These are phyloP conservation scores for Wiebesia pumilae DNA, from an alignment of 1,140 invertebrate genomes.

Conservation along the genomic window DNA sequence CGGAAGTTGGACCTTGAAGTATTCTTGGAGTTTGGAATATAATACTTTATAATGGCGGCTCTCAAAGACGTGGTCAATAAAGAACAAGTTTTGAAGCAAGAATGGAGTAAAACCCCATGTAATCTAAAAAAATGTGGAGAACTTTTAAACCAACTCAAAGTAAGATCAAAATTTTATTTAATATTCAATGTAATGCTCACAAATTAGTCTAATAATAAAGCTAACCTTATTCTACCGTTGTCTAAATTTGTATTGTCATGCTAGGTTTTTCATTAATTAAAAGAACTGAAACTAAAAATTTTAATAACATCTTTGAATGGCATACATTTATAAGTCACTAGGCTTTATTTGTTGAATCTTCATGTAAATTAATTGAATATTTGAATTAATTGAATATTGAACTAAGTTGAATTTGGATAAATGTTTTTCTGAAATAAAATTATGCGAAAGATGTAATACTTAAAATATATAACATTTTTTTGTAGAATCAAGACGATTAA, in stretches of 20 bases:
- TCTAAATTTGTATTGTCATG: slow-evolving; percentile 71
- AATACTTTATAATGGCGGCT: slow-evolving; percentile 75
- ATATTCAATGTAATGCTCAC: neutral
- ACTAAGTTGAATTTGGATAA: neutral
- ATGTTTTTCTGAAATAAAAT: neutral
- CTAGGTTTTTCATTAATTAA: slow-evolving; percentile 36
- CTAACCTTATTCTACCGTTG: slow-evolving; percentile 64
- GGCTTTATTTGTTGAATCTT: too few relatives aligned
- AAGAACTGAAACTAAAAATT: neutral
- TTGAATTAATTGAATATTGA: neutral
- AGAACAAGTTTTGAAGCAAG: slow-evolving; percentile 84
- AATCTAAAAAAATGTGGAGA: slow-evolving; percentile 84
- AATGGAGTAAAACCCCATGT: slow-evolving; percentile 81
- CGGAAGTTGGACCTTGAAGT: neutral
- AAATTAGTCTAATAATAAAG: neutral
- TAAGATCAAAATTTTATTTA: slow-evolving; percentile 65
- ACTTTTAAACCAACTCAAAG: slow-evolving; percentile 84
- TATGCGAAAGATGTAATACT: neutral
- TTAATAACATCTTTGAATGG: too few relatives aligned
- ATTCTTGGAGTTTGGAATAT: neutral
- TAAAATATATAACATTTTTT: too few relatives aligned
- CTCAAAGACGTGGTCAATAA: slow-evolving; percentile 80
- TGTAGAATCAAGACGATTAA: too few relatives aligned
- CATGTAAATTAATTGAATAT: too few relatives aligned
- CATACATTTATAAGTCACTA: too few relatives aligned